Evolutionary conservation across 1,140 invertebrate genomes (phyloP).

Genomic region (Drosophila parvula): DNA sequence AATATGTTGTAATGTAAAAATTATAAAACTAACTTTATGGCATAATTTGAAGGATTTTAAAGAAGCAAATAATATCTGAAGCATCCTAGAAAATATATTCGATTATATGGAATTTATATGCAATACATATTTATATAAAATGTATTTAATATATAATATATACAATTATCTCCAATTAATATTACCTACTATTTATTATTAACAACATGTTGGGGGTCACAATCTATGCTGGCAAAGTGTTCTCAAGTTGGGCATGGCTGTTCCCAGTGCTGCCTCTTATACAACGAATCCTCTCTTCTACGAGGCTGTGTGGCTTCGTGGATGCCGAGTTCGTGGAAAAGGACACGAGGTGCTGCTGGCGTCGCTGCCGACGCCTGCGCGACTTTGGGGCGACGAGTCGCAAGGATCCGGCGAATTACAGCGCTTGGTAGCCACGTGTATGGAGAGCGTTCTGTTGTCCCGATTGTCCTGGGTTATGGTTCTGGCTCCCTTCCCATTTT

Average conservation of each 20-base stretch:
- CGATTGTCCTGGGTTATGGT: constrained; percentile 33
- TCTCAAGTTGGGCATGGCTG: background rate
- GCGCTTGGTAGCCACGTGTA: constrained; percentile 65
- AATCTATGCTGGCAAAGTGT: too few relatives aligned
- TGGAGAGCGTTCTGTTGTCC: constrained; percentile 19
- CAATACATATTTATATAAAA: too few relatives aligned
- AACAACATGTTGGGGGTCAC: too few relatives aligned
- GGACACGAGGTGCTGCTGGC: constrained; percentile 38
- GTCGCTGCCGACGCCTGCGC: constrained; percentile 69
- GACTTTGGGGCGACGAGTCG: constrained; percentile 37
- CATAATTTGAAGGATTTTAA: too few relatives aligned
- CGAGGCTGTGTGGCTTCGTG: background rate
- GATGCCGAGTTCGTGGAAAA: constrained; percentile 1
- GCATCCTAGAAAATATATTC: too few relatives aligned
- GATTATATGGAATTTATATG: too few relatives aligned
- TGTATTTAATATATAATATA: background rate
- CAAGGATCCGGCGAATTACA: constrained; percentile 73
- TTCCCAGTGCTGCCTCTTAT: background rate
- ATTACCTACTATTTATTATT: background rate
- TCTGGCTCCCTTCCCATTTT: background rate
- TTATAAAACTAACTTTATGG: too few relatives aligned
- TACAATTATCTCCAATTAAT: background rate
- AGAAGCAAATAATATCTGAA: too few relatives aligned
- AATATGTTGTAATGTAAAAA: too few relatives aligned
- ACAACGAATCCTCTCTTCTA: background rate